Evolutionary conservation across 2,888 invertebrate genomes (phyloP), one percentile per base, ranked within the genome.

Genomic region (Amiota minor): DNA sequence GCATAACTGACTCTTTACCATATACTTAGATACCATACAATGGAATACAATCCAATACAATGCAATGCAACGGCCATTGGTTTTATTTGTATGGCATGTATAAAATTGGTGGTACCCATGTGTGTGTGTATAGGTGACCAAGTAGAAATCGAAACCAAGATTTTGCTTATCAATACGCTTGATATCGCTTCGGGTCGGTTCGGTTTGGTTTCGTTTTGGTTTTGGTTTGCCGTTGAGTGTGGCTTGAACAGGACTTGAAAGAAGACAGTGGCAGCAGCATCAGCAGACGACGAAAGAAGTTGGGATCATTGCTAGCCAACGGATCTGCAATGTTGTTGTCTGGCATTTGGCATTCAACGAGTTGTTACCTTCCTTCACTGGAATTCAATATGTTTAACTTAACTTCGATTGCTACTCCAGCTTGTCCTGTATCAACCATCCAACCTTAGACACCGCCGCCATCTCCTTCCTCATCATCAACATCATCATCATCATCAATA

Each of bases 141-240:
- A 71, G 71, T 23, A 49, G 62, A 71, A 71, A 20, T 73, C 59
- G 59, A 59, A 72, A 69, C 75, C 77, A 79, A 80, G 81, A 83
- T 77, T 86, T 81, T 75, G 81, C 83, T 83, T 83, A 83, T 83
- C 83, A 82, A 82, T 84, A 85, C 81, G 84, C 84, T 86, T 79
- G 83, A 84, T 83, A 84, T 83, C 83, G 67, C 23, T 49, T 49
- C 1, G n/a, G 53, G 2, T n/a, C 11, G 2, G 2, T 2, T 35
- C 6, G 35, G 2, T 35, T 35, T 35, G 35, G 35, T 35, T 35
- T 2, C 6, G 35, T 1, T 23, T 23, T 23, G 23, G 23, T 23
- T 23, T 11, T 14, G n/a, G 50, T 14, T n/a, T 50, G 50, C 50
- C 12, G 10, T 20, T 56, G 56, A 56, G 56, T 85, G 75, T 81